phyloP scores from a whole-genome alignment of 2,888 invertebrate genomes.

The Tipula lateralis region DNA sequence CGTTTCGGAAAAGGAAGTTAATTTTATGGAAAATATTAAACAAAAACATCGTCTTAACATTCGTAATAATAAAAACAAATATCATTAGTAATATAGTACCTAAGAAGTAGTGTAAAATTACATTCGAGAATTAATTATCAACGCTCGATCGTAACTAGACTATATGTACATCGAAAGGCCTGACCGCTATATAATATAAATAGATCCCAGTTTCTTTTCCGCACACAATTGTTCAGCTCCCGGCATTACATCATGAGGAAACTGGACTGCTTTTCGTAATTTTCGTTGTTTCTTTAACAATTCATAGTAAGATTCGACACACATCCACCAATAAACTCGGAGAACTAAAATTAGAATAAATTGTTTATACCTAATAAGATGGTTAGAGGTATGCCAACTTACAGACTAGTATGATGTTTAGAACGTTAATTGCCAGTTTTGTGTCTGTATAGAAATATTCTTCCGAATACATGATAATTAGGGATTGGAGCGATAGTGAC shows the following conservation, averaged over 20 bases:
- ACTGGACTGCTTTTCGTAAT: background rate
- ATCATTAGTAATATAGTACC: too few species aligned
- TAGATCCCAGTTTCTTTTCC: background rate
- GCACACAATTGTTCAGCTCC: background rate
- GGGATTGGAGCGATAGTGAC: background rate
- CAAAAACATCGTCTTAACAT: background rate
- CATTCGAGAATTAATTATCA: background rate
- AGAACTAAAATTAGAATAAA: background rate
- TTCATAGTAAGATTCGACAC: background rate
- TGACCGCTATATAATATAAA: background rate
- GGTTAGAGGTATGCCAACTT: background rate
- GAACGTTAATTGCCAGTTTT: background rate
- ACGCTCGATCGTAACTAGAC: background rate
- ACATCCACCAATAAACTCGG: slow-evolving; percentile 26
- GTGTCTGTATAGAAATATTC: background rate
- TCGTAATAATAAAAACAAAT: background rate
- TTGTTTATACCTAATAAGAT: background rate
- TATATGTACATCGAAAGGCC: background rate
- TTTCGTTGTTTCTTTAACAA: background rate
- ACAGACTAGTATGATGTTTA: background rate
- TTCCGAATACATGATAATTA: background rate
- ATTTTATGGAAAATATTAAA: background rate
- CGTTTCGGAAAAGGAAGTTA: background rate
- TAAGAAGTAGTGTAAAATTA: background rate
- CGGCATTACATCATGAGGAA: background rate